A percentile compares a stretch with the other conserved stretches of the same genome.
Evolutionary conservation across 2,797 vertebrate species (phyloP).

Genomic region (Lindbergichthys nudifrons): DNA sequence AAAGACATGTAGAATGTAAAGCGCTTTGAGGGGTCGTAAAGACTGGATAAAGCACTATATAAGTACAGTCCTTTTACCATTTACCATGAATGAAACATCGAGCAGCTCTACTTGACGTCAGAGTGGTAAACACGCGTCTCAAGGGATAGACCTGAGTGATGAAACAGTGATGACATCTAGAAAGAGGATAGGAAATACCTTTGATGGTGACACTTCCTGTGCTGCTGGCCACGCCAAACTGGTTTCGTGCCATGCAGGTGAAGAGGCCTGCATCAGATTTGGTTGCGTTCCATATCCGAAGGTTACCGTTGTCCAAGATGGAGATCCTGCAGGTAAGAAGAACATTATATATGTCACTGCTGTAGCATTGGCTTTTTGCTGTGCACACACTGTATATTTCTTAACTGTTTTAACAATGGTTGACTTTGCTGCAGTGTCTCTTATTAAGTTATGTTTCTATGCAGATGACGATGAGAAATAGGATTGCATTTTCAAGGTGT

Average conservation of each 20-base stretch:
- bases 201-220: slow-evolving; percentile 93
- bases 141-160: background rate
- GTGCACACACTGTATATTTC: background rate
- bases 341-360: background rate
- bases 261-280: slow-evolving; percentile 92
- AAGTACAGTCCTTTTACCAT: too few relatives aligned
- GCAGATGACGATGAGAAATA: slow-evolving; percentile 50
- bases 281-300: slow-evolving; percentile 91
- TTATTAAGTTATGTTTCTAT: slow-evolving; percentile 58
- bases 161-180: slow-evolving; percentile 31
- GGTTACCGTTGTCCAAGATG: slow-evolving; percentile 90
- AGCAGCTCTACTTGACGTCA: slow-evolving; percentile 2
- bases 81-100: slow-evolving; percentile 38
- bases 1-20: too few relatives aligned
- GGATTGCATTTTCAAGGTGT: slow-evolving; percentile 31
- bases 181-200: slow-evolving; percentile 83
- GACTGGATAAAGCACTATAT: too few relatives aligned
- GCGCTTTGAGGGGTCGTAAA: too few relatives aligned
- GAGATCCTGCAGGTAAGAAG: slow-evolving; percentile 83
- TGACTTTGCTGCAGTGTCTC: slow-evolving; percentile 29
- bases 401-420: background rate
- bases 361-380: background rate
- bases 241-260: slow-evolving; percentile 94
- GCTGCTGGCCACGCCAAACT: slow-evolving; percentile 95
- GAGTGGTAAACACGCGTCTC: slow-evolving; percentile 19